Percentiles rank a stretch among this genome's conserved stretches.
These are phyloP conservation scores for Malurus leucopterus DNA, from an alignment of 2,797 vertebrate genomes.

Conservation along the genomic window DNA sequence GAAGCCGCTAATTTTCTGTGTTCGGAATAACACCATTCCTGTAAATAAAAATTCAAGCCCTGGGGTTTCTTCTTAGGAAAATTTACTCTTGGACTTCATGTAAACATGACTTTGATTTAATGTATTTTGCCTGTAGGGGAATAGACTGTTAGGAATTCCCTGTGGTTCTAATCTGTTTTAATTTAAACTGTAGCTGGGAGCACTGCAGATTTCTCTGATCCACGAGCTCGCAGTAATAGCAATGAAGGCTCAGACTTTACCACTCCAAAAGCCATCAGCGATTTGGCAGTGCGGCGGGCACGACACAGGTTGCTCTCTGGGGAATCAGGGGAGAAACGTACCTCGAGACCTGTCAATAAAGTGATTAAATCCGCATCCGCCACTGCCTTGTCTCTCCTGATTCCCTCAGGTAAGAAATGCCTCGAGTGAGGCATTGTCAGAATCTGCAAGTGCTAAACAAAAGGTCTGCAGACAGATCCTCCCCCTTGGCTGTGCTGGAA, in stretches of 20 bases:
- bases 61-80: slow-evolving; percentile 59
- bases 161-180: slow-evolving; percentile 67
- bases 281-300: slow-evolving; percentile 90
- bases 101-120: slow-evolving; percentile 70
- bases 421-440: slow-evolving; percentile 32
- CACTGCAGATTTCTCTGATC: slow-evolving; percentile 74
- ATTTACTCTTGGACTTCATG: slow-evolving; percentile 63
- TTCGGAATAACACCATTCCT: slow-evolving; percentile 43
- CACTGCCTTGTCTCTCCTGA: slow-evolving; percentile 93
- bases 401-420: slow-evolving; percentile 86
- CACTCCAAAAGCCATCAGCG: slow-evolving; percentile 91
- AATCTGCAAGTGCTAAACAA: slow-evolving; percentile 42
- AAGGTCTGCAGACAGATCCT: slow-evolving; percentile 35
- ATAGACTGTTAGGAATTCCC: slow-evolving; percentile 64
- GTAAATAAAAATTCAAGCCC: slow-evolving; percentile 65
- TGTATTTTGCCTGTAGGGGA: slow-evolving; percentile 62
- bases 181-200: slow-evolving; percentile 76
- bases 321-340: slow-evolving; percentile 86
- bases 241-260: slow-evolving; percentile 74
- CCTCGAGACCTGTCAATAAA: slow-evolving; percentile 88
- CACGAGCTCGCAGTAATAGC: slow-evolving; percentile 67
- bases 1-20: slow-evolving; percentile 45
- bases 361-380: slow-evolving; percentile 98
- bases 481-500: background rate
- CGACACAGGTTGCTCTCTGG: slow-evolving; percentile 94